These are phyloP conservation scores for Nematostella vectensis DNA, from an alignment of 92 coral and sea anemone species.

Conservation along the genomic window DNA sequence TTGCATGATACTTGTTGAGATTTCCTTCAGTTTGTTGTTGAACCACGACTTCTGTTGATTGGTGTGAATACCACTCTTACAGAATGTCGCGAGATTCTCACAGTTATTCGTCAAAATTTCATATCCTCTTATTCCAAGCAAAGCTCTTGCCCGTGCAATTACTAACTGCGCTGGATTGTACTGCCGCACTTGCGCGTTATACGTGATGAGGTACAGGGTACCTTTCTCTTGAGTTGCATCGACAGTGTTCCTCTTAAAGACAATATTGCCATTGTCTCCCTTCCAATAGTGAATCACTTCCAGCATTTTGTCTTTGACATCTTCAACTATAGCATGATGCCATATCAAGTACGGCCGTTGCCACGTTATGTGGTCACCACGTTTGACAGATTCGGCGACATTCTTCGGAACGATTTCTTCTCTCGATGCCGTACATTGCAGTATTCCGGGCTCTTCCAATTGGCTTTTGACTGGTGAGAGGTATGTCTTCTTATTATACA, in stretches of 20 bases:
- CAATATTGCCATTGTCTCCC: too few species aligned
- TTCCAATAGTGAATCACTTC: conserved; percentile 47
- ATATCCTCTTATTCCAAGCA: conserved; percentile 22
- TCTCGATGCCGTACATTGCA: too few species aligned
- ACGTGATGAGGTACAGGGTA: conserved; percentile 21
- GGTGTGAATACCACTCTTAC: too few species aligned
- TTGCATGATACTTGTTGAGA: too few species aligned
- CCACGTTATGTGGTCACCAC: conserved; percentile 55
- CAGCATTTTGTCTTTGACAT: conserved; percentile 27
- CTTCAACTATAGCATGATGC: conserved; percentile 61
- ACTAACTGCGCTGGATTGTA: conserved; percentile 23
- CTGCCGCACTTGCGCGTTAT: conserved; percentile 11
- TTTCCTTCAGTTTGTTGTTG: too few species aligned
- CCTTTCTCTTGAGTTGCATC: conserved; percentile 14
- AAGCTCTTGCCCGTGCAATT: conserved; percentile 35
- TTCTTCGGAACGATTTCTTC: too few species aligned
- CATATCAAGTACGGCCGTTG: conserved; percentile 38
- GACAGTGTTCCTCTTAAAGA: neutral
- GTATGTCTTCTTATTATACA: too few species aligned
- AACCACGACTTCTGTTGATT: too few species aligned
- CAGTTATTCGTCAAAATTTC: too few species aligned
- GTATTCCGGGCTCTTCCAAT: too few species aligned
- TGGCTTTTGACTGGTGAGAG: too few species aligned
- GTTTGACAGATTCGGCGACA: conserved; percentile 34
- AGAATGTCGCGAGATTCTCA: too few species aligned